Base-by-base conservation (phyloP, 2,888 invertebrate species). In the Melipona bicolor region DNA sequence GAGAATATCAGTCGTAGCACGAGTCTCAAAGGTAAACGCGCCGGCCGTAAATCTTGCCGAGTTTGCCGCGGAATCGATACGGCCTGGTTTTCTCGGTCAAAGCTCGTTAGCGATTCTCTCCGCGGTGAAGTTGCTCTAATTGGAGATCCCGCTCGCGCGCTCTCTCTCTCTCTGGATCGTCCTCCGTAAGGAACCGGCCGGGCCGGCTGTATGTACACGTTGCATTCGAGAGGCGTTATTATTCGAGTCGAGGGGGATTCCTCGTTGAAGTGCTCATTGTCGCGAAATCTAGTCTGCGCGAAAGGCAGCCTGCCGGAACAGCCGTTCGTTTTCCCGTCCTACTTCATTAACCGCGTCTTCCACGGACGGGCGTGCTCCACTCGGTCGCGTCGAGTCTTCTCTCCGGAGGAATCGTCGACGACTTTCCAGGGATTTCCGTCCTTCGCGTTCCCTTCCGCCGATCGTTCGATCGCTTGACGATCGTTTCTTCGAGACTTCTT, bases 81-180 rank as follows among this genome's bases (percentile, higher is more conserved):
- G 71, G 72, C 77, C 79, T 67, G 81, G 87, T 83, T 86, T 83
- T 88, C 88, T 89, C 88, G 87, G 83, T 85, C 89, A 89, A 87
- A 85, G 83, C 88, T 88, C 89, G 88, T 88, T 88, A 89, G 85
- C 81, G 85, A 87, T 88, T 89, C 89, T 78, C 89, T 71, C 73
- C 79, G 81, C 73, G 85, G 79, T 78, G 75, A 79, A 83, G 85
- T 83, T 81, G 85, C 88, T 87, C 83, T 88, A 88, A 88, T 88
- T 88, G 88, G 85, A 85, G 89, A 89, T 87, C 83, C 83, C 77
- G 54, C 67, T 64, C 59, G 67, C 77, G 9, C 43, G 1, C 71
- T 64, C 77, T 27, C 43, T 24, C 15, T 9, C 32, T 32, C 32
- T 11, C 67, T 64, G 77, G 81, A 77, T 85, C 84, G 71, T 72